A percentile compares a stretch with the other conserved stretches of the same genome.
These are phyloP conservation scores for Drosophila bipectinata DNA, from an alignment of 1,140 invertebrate genomes.

Conservation along the genomic window DNA sequence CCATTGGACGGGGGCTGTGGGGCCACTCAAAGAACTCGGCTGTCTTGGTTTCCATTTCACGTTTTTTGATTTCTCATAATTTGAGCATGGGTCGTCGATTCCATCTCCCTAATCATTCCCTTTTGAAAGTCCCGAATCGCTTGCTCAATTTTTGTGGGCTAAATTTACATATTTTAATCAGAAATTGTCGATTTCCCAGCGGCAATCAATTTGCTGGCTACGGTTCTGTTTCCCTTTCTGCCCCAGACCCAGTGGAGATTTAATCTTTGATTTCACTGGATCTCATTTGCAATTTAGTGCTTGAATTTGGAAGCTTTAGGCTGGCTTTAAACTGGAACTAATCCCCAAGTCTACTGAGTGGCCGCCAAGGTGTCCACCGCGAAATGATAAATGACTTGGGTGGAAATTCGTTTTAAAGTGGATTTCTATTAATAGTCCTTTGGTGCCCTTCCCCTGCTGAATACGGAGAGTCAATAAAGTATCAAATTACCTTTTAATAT, in stretches of 20 bases:
- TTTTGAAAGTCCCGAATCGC: constrained; percentile 16
- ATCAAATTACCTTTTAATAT: constrained; percentile 65
- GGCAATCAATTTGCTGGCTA: constrained; percentile 24
- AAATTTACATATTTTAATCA: constrained; percentile 39
- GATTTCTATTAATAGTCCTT: constrained; percentile 25
- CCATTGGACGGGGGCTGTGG: constrained; percentile 1
- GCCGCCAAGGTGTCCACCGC: background rate
- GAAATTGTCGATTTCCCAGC: constrained; percentile 34
- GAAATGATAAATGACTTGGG: constrained; percentile 44
- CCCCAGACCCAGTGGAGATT: constrained; percentile 1
- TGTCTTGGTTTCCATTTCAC: constrained; percentile 38
- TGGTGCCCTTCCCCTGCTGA: background rate
- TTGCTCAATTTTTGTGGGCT: constrained; percentile 24
- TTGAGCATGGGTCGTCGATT: constrained; percentile 28
- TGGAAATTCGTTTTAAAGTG: constrained; percentile 12
- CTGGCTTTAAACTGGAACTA: constrained; percentile 1
- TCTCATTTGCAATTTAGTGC: constrained; percentile 11
- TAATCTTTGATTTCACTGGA: constrained; percentile 7
- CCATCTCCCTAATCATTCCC: constrained; percentile 20
- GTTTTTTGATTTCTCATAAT: constrained; percentile 57
- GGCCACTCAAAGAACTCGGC: constrained; percentile 18
- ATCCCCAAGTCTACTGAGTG: constrained; percentile 7
- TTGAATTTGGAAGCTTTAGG: constrained; percentile 13
- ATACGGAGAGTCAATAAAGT: constrained; percentile 48
- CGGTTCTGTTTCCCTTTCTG: constrained; percentile 16